Percentiles rank a stretch among this genome's conserved stretches.
These are phyloP conservation scores for Drosophila yakuba DNA, from an alignment of 1,140 invertebrate genomes.

Conservation along the genomic window DNA sequence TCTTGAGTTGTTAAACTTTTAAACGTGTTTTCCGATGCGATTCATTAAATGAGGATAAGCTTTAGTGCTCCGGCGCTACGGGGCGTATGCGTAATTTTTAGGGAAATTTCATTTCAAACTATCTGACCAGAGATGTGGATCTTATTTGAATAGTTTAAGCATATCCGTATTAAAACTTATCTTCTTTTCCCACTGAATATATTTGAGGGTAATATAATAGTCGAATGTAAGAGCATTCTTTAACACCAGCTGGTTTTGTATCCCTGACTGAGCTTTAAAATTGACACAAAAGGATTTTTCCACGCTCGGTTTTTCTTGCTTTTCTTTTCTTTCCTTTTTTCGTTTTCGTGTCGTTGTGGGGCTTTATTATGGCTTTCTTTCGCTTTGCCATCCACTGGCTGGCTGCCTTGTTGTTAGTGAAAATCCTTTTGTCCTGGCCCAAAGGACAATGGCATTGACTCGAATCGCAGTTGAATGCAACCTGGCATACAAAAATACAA, in stretches of 20 bases:
- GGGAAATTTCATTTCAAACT: neutral
- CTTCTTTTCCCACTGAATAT: no score
- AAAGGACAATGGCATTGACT: slow-evolving; percentile 49
- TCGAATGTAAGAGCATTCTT: neutral
- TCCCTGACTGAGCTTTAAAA: slow-evolving; percentile 21
- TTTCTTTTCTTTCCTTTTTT: slow-evolving; percentile 3
- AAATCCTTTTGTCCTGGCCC: slow-evolving; percentile 36
- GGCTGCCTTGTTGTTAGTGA: slow-evolving; percentile 14
- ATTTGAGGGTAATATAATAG: neutral
- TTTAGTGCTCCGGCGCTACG: neutral
- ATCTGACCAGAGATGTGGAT: no score
- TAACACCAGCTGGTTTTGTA: slow-evolving; percentile 7
- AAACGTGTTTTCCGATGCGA: neutral
- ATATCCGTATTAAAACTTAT: no score
- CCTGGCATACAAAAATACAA: slow-evolving; percentile 33
- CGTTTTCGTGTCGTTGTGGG: slow-evolving; percentile 14
- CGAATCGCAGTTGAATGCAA: slow-evolving; percentile 30
- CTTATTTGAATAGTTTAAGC: no score
- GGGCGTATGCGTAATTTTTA: neutral
- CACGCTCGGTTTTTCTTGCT: slow-evolving; percentile 18
- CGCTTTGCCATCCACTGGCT: neutral
- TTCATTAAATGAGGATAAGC: neutral
- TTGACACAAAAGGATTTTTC: slow-evolving; percentile 42
- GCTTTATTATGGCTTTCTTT: slow-evolving; percentile 46
- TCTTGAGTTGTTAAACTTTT: neutral